Evolutionary conservation across 2,888 invertebrate species (phyloP), one percentile per base, ranked within the genome.

Genomic region (Phrixothrix hirtus): DNA sequence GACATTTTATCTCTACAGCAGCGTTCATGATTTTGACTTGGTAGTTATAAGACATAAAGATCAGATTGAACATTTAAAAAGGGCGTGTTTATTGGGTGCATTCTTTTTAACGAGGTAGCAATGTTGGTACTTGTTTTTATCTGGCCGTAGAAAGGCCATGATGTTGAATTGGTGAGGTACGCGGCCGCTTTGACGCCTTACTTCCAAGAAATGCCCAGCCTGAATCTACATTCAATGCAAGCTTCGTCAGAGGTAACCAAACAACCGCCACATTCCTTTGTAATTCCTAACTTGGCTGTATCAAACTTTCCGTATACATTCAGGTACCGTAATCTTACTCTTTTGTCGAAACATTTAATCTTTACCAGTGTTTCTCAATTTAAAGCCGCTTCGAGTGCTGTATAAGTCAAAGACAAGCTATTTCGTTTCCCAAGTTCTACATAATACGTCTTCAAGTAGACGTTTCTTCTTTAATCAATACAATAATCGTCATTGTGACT

Each of bases 131-230:
- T 39, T 39, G 25, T 31, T 51, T 52, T 52, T 52, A 52, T 52
- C 42, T 52, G 46, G 46, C 26, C 34, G 46, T 52, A 46, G 46
- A 52, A 39, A 52, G 46, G 52, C 46, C 42, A 41, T 35, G 45
- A 45, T 35, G 39, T 36, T 43, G 13, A 14, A 29, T 30, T 41
- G 35, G 51, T 47, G 62, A 60, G 61, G 61, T 59, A 58, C 60
- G 65, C 69, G 69, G 64, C 62, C 57, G 64, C 69, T 72, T 72
- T 72, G 70, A 70, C 68, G 69, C 69, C 69, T 71, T 30, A 41
- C 39, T 48, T 72, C 72, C 70, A 58, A 68, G 72, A 72, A 72
- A 60, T 63, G 66, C 63, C 64, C 61, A 56, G 60, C 61, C 63
- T 59, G 62, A 68, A 68, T 68, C 68, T 68, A 68, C 68, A 69